A percentile compares a stretch with the other conserved stretches of the same genome.
Conservation (phyloP, 2,113 vertebrate genomes). For the Laticauda colubrina region DNA sequence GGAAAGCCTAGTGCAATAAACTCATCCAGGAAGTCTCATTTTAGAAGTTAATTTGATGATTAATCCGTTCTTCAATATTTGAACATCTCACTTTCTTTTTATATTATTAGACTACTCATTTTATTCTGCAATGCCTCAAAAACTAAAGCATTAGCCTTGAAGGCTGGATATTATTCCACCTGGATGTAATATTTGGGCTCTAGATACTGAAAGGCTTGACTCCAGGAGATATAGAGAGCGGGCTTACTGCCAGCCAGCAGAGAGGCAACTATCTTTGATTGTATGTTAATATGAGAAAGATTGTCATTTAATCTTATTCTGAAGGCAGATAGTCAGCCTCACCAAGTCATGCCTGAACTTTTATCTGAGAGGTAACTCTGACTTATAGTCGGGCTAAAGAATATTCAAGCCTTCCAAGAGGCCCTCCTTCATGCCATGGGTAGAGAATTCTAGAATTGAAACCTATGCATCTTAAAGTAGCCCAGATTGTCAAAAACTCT, state of each 20-base stretch:
- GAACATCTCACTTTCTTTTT: background rate
- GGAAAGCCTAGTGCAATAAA: background rate
- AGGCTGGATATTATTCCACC: background rate
- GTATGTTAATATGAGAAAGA: background rate
- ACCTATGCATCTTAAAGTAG: background rate
- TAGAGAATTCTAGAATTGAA: background rate
- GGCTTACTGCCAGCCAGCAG: background rate
- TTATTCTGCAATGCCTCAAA: background rate
- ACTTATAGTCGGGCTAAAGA: background rate
- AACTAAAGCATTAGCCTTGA: background rate
- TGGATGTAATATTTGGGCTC: background rate
- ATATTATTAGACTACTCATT: background rate
- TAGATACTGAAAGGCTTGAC: background rate
- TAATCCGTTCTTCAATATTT: background rate
- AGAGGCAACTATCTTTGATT: background rate
- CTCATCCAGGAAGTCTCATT: background rate
- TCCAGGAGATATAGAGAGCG: background rate
- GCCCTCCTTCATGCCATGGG: background rate
- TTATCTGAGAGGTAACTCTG: background rate
- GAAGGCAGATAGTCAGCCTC: background rate
- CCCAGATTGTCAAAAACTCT: background rate
- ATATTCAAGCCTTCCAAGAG: background rate
- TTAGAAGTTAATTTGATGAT: background rate
- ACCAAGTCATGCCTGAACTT: background rate
- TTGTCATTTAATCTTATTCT: background rate